Evolutionary conservation across 2,888 invertebrate species (phyloP).

Genomic region (Drosophila affinis): DNA sequence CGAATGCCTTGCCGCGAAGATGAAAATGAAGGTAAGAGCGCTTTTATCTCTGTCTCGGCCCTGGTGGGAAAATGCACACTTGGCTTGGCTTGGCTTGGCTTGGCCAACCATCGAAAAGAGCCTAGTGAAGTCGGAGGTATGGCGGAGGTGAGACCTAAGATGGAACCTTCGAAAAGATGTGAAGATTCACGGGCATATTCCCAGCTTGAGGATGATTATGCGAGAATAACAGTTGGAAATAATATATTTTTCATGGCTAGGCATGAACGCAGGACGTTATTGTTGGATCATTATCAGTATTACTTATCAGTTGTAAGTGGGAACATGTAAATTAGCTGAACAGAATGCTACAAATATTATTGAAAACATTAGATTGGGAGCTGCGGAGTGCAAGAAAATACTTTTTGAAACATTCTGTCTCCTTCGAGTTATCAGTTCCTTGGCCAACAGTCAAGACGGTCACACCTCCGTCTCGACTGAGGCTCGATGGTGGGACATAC

Average conservation of each 20-base stretch:
- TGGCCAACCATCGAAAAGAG: slow-evolving; percentile 24
- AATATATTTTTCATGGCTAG: not conserved
- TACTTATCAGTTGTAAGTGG: too few species aligned
- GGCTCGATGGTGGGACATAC: not conserved
- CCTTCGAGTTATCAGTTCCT: not conserved
- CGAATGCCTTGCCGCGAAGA: slow-evolving; percentile 46
- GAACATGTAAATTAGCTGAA: too few species aligned
- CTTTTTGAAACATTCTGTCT: not conserved
- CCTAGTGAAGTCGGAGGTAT: slow-evolving; percentile 63
- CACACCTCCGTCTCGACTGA: slow-evolving; percentile 27
- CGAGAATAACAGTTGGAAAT: not conserved
- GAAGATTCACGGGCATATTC: not conserved
- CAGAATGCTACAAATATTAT: not conserved
- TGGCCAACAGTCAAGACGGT: not conserved
- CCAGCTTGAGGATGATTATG: not conserved
- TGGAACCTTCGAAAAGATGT: not conserved
- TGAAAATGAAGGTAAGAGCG: slow-evolving; percentile 64
- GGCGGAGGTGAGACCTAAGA: slow-evolving; percentile 43
- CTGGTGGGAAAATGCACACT: slow-evolving; percentile 32
- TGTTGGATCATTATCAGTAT: too few species aligned
- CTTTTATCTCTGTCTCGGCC: slow-evolving; percentile 40
- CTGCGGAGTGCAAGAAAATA: too few species aligned
- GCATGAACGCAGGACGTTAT: too few species aligned
- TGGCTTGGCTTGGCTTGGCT: not conserved
- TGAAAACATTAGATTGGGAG: not conserved